phyloP scores from a whole-genome alignment of 1,140 invertebrate genomes.

The Drosophila melanogaster region Release_6_plus_ISO1_MT NT_037436.4:11342501-11343000 shows the following conservation, averaged over 20 bases:
- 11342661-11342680: constrained; percentile 70
- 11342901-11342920: constrained; percentile 26
- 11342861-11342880: constrained; percentile 12
- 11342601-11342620: constrained; percentile 25
- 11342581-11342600: constrained; percentile 55
- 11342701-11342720: constrained; percentile 67
- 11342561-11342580: constrained; percentile 33
- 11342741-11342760: constrained; percentile 20
- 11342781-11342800: background rate
- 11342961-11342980: background rate
- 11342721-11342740: constrained; percentile 82
- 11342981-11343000: constrained; percentile 46
- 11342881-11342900: constrained; percentile 44
- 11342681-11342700: constrained; percentile 64
- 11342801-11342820: constrained; percentile 59
- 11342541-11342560: background rate
- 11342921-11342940: constrained; percentile 10
- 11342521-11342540: constrained; percentile 9
- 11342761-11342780: background rate
- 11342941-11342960: background rate
- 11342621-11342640: constrained; percentile 26
- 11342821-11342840: constrained; percentile 60
- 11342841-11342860: constrained; percentile 12
- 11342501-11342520: constrained; percentile 7
- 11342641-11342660: constrained; percentile 75